Percentiles rank a stretch among this genome's conserved stretches.
Conservation (phyloP, 2,888 invertebrate species). For the Drosophila kuntzei region DNA sequence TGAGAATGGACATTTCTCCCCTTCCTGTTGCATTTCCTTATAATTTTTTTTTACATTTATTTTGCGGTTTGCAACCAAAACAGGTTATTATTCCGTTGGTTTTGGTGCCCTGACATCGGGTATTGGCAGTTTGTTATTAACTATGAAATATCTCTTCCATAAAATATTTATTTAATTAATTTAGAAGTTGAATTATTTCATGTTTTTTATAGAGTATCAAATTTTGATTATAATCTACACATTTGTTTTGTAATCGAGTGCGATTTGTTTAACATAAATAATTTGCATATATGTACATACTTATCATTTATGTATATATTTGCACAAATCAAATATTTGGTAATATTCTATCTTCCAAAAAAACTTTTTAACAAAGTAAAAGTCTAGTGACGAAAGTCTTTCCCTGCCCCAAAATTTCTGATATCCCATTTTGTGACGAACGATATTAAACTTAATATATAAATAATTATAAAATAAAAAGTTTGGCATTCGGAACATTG, state of each 20-base stretch:
- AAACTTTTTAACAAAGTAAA: too few species aligned
- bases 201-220: neutral
- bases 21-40: neutral
- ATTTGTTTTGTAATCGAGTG: neutral
- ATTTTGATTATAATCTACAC: neutral
- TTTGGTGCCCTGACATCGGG: neutral
- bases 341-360: neutral
- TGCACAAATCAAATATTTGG: slow-evolving; percentile 2
- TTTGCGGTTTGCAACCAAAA: slow-evolving; percentile 11
- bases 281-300: neutral
- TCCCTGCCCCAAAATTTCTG: too few species aligned
- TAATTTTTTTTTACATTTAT: neutral
- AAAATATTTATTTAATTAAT: neutral
- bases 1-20: neutral
- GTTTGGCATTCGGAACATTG: too few species aligned
- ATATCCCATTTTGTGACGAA: too few species aligned
- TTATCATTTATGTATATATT: neutral
- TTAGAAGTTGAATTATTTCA: neutral
- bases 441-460: too few species aligned
- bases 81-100: neutral
- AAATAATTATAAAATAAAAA: too few species aligned
- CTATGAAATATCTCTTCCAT: neutral
- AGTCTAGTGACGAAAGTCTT: too few species aligned
- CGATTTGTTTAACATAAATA: neutral
- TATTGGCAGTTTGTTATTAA: neutral